These are phyloP conservation scores for Varanus salvator DNA, from an alignment of 2,113 vertebrate species.

Conservation along the genomic window DNA sequence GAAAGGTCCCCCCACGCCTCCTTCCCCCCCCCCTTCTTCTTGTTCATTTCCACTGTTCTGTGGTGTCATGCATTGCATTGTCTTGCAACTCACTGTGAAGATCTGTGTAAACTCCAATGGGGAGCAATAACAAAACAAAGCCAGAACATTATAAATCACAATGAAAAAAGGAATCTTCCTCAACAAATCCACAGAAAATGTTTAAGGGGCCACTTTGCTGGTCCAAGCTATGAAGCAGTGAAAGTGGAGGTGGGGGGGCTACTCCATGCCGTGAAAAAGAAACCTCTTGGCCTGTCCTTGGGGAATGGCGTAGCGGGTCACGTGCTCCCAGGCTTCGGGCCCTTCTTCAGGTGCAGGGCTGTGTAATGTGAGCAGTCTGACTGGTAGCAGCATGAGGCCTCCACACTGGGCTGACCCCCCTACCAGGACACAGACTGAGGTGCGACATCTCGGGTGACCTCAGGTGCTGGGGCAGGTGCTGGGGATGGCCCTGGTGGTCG, in stretches of 20 bases:
- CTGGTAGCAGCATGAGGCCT: not conserved
- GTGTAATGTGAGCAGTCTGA: not conserved
- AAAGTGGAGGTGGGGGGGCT: not conserved
- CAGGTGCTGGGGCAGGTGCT: too few relatives aligned
- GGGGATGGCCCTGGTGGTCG: too few relatives aligned
- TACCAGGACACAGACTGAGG: too few relatives aligned
- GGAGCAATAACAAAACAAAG: not conserved
- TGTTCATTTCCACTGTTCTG: slow-evolving; percentile 47
- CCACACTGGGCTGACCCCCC: too few relatives aligned
- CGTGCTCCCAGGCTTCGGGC: not conserved
- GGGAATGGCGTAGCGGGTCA: too few relatives aligned
- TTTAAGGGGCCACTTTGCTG: slow-evolving; percentile 49
- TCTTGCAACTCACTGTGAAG: slow-evolving; percentile 31
- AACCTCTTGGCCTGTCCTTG: too few relatives aligned
- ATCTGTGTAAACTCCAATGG: slow-evolving; percentile 17
- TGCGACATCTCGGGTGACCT: too few relatives aligned
- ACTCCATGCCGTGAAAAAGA: not conserved
- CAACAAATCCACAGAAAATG: slow-evolving; percentile 57
- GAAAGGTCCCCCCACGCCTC: slow-evolving; percentile 45
- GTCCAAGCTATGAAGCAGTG: slow-evolving; percentile 32
- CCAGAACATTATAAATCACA: slow-evolving; percentile 32
- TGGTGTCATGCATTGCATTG: slow-evolving; percentile 54
- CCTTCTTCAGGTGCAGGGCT: not conserved
- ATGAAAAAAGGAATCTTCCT: slow-evolving; percentile 37
- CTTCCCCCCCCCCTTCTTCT: not conserved